Conservation (phyloP, 2,888 invertebrate species). For the Caprella mutica region DNA sequence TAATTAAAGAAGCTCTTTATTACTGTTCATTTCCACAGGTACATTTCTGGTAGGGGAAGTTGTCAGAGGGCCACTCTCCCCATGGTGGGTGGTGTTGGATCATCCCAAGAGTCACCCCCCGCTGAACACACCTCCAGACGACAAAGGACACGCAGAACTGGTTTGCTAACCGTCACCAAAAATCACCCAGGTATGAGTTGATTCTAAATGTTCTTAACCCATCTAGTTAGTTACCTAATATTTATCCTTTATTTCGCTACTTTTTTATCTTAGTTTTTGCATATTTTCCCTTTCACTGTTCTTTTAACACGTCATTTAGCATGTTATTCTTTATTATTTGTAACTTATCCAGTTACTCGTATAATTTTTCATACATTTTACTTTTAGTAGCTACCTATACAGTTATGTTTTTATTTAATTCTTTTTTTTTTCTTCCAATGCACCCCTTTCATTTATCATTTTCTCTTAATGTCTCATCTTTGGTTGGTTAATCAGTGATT, state of each 20-base stretch:
- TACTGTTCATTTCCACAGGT: constrained; percentile 9
- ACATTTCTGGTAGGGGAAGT: constrained; percentile 29
- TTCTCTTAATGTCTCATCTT: too few relatives aligned
- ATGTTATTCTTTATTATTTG: background rate
- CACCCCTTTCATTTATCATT: too few relatives aligned
- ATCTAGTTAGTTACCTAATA: too few relatives aligned
- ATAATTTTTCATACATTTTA: constrained; percentile 1
- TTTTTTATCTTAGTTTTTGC: background rate
- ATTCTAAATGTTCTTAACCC: too few relatives aligned
- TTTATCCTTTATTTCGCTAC: background rate
- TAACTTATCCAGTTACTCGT: background rate
- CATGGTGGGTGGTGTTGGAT: constrained; percentile 17
- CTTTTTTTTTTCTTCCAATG: too few relatives aligned
- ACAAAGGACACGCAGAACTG: constrained; percentile 22
- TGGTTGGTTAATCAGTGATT: background rate
- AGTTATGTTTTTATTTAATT: too few relatives aligned
- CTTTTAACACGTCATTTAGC: background rate
- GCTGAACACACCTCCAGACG: too few relatives aligned
- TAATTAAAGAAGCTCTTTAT: background rate
- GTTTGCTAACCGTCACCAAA: constrained; percentile 30
- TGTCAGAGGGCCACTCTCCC: constrained; percentile 28
- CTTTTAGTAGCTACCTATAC: too few relatives aligned
- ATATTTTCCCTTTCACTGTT: background rate
- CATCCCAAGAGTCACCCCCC: constrained; percentile 18
- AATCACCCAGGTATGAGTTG: constrained; percentile 31